Evolutionary conservation across 2,113 vertebrate genomes (phyloP).

Genomic region (Rhinolophus sinicus): DNA sequence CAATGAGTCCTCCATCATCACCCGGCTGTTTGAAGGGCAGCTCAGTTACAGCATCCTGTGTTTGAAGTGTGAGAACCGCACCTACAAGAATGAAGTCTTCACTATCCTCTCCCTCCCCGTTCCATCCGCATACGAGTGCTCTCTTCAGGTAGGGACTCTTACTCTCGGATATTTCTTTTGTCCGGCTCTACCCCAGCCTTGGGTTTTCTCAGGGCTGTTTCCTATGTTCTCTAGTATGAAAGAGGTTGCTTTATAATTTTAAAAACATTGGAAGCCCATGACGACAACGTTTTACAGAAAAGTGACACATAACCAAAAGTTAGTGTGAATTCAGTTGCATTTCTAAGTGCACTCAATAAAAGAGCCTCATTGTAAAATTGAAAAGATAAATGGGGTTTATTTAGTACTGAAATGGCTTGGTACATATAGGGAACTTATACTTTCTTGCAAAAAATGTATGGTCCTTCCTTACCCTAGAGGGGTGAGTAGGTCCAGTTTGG

Average conservation of each 20-base stretch:
- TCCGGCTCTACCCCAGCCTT: neutral
- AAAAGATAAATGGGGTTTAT: neutral
- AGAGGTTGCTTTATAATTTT: neutral
- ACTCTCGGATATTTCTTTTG: no score
- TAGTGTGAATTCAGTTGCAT: neutral
- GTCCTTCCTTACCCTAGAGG: neutral
- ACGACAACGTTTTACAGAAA: neutral
- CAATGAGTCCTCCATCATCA: constrained; percentile 86
- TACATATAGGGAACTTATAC: neutral
- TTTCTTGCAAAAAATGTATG: neutral
- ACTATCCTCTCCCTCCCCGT: constrained; percentile 91
- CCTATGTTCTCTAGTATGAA: neutral
- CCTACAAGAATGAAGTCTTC: constrained; percentile 86
- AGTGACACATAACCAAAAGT: neutral
- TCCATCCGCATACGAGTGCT: constrained; percentile 83
- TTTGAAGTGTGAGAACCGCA: constrained; percentile 85
- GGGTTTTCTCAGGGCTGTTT: neutral
- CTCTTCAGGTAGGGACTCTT: constrained; percentile 87
- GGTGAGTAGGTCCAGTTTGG: neutral
- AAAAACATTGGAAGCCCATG: neutral
- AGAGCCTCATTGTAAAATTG: neutral
- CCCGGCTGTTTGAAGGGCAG: constrained; percentile 90
- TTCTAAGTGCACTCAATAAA: neutral
- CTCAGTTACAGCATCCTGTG: constrained; percentile 86
- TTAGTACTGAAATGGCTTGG: neutral